Evolutionary conservation across 2,888 invertebrate species (phyloP).

Genomic region (Scaptomyza parva): DNA sequence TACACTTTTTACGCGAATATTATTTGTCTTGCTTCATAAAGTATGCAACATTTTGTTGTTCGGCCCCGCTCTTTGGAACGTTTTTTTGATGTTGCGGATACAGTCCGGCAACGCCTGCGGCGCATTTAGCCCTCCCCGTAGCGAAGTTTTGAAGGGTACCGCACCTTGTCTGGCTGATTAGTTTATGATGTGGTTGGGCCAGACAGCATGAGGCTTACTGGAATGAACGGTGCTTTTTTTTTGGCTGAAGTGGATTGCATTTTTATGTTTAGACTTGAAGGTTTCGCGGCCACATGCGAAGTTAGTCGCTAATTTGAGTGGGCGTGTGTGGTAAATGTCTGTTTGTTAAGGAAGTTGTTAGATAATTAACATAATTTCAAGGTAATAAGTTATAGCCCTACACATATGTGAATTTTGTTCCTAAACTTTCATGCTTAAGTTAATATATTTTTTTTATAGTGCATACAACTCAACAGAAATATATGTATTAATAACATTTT

Average conservation of each 20-base stretch:
- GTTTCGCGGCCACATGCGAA: constrained; percentile 34
- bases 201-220: constrained; percentile 15
- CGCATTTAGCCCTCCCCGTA: constrained; percentile 13
- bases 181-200: constrained; percentile 67
- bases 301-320: constrained; percentile 37
- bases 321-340: constrained; percentile 19
- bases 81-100: constrained; percentile 17
- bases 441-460: too few relatives aligned
- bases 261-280: constrained; percentile 29
- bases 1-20: constrained; percentile 70
- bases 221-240: not conserved
- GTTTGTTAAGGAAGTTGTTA: constrained; percentile 48
- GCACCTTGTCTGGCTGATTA: constrained; percentile 69
- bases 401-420: not conserved
- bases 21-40: constrained; percentile 70
- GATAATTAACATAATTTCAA: constrained; percentile 47
- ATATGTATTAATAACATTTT: too few relatives aligned
- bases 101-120: constrained; percentile 44
- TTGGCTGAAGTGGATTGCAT: constrained; percentile 13
- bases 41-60: constrained; percentile 72
- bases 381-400: constrained; percentile 5
- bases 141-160: constrained; percentile 14
- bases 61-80: constrained; percentile 17
- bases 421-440: not conserved
- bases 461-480: too few relatives aligned